These are phyloP conservation scores for Tethea ocularis DNA, from an alignment of 2,888 invertebrate species.

Conservation along the genomic window DNA sequence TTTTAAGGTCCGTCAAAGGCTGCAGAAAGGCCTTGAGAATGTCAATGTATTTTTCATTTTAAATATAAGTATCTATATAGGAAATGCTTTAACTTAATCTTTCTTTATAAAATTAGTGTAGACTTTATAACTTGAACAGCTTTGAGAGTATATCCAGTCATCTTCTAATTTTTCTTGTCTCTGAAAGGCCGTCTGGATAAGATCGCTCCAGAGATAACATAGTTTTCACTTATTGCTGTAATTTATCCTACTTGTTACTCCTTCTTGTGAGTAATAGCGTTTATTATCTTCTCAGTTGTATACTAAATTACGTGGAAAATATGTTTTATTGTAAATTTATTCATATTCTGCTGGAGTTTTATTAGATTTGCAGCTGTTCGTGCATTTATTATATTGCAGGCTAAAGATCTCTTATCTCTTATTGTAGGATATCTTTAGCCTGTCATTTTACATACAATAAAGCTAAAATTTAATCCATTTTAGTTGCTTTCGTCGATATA, in stretches of 20 bases:
- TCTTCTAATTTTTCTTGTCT: constrained; percentile 2
- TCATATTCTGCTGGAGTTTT: neutral
- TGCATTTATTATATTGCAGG: too few relatives aligned
- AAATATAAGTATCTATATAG: too few relatives aligned
- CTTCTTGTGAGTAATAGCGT: neutral
- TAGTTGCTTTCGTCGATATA: too few relatives aligned
- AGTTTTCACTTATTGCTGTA: neutral
- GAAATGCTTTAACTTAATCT: too few relatives aligned
- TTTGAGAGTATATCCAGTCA: neutral
- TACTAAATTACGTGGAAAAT: neutral
- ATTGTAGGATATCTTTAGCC: too few relatives aligned
- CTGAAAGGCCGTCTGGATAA: neutral
- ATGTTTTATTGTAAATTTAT: neutral
- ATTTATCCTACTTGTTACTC: constrained; percentile 4
- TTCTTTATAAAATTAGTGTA: too few relatives aligned
- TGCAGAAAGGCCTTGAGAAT: too few relatives aligned
- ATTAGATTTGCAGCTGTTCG: neutral
- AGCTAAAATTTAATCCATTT: too few relatives aligned
- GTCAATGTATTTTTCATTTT: too few relatives aligned
- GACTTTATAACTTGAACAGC: neutral
- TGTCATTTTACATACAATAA: too few relatives aligned
- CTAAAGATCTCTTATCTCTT: too few relatives aligned
- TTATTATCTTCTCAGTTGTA: neutral
- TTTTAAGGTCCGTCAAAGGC: too few relatives aligned
- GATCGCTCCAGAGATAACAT: neutral